Base-by-base conservation (phyloP, 2,113 vertebrate genomes). In the Antechinus flavipes region DNA sequence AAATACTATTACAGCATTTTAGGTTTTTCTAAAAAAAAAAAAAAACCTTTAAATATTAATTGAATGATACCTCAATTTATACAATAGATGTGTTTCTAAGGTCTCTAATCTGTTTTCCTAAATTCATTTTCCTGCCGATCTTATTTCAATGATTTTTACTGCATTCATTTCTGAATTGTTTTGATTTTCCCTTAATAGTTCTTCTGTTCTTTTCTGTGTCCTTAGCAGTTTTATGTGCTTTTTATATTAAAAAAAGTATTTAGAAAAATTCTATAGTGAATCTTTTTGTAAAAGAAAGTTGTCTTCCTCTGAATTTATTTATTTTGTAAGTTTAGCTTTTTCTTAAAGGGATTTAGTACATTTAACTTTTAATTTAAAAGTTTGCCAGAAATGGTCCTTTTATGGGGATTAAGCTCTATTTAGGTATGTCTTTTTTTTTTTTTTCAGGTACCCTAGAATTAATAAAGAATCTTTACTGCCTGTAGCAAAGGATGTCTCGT, bases 381-480 rank as follows among this genome's bases (percentile, higher is more conserved):
- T 6, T 68, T 93, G 94, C 24, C 93, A 25, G 46, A 92, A 50
- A 93, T 52, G 92, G n/a, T 58, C 16, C 90, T 24, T 92, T 54
- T 92, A 96, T 96, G 68, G 22, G 26, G 94, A 26, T 30, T 10
- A 92, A 46, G 54, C 56, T 95, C 96, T 90, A 89, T 95, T 96
- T 89, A 95, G 12, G 90, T 96, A 90, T 96, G n/a, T 27, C 52
- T 76, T 97, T 30, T 95, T 16, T 90, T 53, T 47, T 96, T 97
- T 94, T 96, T 97, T 1, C 97, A 99, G 99, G 98, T 99, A 99
- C 93, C 99, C 99, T 0, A 98, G 99, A 97, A 99, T 99, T 98
- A 99, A 99, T 98, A 99, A 99, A 97, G 99, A 99, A 98, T 99
- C 99, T 14, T 98, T 99, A 97, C 98, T 99, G 97, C 99, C 99